phyloP scores from a whole-genome alignment of 2,113 vertebrate species.

The Orcinus orca region DNA sequence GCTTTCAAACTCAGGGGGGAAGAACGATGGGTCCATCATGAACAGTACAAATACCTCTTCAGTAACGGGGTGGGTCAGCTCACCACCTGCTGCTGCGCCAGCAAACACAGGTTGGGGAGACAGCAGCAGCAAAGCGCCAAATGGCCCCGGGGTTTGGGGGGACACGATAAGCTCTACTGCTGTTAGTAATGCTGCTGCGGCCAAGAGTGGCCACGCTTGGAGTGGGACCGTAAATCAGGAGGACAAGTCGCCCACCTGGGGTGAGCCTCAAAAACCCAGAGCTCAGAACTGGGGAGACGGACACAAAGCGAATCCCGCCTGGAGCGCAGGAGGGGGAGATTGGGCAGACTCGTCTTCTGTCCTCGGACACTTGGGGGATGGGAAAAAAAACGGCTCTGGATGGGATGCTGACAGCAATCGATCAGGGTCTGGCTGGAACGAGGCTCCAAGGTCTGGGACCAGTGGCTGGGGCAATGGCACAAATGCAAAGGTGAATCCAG shows the following conservation, averaged over 20 bases:
- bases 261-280: conserved; percentile 91
- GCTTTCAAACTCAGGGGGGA: conserved; percentile 92
- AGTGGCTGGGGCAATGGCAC: conserved; percentile 86
- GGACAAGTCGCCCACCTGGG: conserved; percentile 93
- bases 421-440: conserved; percentile 85
- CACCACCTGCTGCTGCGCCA: conserved; percentile 85
- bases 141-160: conserved; percentile 93
- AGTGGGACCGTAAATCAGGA: conserved; percentile 88
- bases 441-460: conserved; percentile 83
- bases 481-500: conserved; percentile 85
- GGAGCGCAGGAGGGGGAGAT: conserved; percentile 87
- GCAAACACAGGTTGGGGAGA: conserved; percentile 91
- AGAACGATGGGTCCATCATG: conserved; percentile 88
- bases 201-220: conserved; percentile 94
- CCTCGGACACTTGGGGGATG: conserved; percentile 88
- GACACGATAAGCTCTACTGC: conserved; percentile 88
- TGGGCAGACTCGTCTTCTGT: conserved; percentile 85
- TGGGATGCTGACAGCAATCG: conserved; percentile 87
- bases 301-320: conserved; percentile 90
- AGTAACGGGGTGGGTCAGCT: conserved; percentile 91
- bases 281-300: conserved; percentile 92
- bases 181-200: conserved; percentile 85
- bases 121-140: conserved; percentile 87
- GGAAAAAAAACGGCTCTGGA: conserved; percentile 90
- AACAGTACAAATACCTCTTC: conserved; percentile 91